Percentiles rank a stretch among this genome's conserved stretches.
phyloP scores from a whole-genome alignment of 2,888 invertebrate species.

The Campaea margaritaria region DNA sequence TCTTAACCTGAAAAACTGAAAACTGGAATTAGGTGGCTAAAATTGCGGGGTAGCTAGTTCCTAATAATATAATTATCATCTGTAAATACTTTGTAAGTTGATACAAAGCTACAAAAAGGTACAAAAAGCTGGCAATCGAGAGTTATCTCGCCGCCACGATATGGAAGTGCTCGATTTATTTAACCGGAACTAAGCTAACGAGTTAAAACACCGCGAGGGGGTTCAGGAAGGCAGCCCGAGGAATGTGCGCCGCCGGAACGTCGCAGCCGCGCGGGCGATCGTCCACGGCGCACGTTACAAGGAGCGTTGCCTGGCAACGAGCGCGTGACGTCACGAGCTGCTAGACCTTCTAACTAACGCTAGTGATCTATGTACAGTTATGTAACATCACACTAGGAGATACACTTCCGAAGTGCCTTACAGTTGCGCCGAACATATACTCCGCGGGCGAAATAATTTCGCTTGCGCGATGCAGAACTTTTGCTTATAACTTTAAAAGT shows the following conservation, averaged over 20 bases:
- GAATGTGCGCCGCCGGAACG: constrained; percentile 83
- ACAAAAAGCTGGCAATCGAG: constrained; percentile 22
- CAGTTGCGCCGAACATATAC: constrained; percentile 50
- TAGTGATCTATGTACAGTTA: constrained; percentile 42
- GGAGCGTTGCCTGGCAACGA: constrained; percentile 81
- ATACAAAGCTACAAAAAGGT: neutral
- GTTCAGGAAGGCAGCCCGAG: constrained; percentile 68
- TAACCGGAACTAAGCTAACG: constrained; percentile 26
- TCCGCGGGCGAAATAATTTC: constrained; percentile 45
- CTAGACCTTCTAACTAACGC: constrained; percentile 25
- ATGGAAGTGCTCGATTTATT: constrained; percentile 24
- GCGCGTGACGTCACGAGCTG: constrained; percentile 84
- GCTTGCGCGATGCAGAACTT: constrained; percentile 63
- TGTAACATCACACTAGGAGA: constrained; percentile 56
- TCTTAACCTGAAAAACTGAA: no score
- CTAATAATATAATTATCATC: no score
- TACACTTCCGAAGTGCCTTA: constrained; percentile 49
- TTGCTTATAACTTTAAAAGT: constrained; percentile 26
- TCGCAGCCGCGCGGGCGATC: constrained; percentile 88
- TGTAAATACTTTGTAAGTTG: no score
- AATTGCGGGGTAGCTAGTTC: no score
- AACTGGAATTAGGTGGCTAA: no score
- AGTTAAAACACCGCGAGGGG: constrained; percentile 28
- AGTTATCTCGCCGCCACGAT: constrained; percentile 19
- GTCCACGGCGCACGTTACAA: constrained; percentile 84